These are phyloP conservation scores for Agapornis roseicollis DNA, from an alignment of 2,113 vertebrate species.

Conservation along the genomic window DNA sequence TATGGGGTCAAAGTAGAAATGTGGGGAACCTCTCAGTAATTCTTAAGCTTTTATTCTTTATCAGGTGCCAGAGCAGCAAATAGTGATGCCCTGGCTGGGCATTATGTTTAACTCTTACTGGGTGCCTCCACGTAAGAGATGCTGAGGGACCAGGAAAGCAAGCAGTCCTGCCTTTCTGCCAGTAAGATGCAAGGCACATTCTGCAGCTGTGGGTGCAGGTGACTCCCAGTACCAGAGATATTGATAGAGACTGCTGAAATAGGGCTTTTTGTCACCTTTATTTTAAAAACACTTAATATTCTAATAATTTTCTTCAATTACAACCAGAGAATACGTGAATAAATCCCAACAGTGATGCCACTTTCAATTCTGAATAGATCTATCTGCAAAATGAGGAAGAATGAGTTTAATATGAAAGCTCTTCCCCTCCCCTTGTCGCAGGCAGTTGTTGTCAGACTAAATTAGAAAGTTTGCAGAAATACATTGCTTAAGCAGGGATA, in stretches of 20 bases:
- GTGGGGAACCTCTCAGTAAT: background rate
- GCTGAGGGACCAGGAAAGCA: background rate
- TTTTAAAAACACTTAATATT: background rate
- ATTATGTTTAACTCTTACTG: background rate
- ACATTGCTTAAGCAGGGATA: background rate
- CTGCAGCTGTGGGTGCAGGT: background rate
- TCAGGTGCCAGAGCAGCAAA: background rate
- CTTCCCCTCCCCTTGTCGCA: background rate
- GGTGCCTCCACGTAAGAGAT: background rate
- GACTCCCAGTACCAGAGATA: background rate
- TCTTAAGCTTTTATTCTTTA: background rate
- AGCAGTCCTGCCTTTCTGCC: background rate
- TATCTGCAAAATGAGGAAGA: background rate
- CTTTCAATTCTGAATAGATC: background rate
- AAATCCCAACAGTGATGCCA: background rate
- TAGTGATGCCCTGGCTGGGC: background rate
- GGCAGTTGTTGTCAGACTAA: background rate
- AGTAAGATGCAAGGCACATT: background rate
- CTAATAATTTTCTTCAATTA: background rate
- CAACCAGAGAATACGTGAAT: background rate
- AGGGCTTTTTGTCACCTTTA: background rate
- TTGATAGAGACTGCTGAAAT: background rate
- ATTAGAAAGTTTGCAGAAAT: constrained; percentile 2
- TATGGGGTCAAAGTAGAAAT: background rate
- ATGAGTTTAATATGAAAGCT: background rate